Conservation (phyloP, 2,888 invertebrate species). For the Eurois occulta region DNA sequence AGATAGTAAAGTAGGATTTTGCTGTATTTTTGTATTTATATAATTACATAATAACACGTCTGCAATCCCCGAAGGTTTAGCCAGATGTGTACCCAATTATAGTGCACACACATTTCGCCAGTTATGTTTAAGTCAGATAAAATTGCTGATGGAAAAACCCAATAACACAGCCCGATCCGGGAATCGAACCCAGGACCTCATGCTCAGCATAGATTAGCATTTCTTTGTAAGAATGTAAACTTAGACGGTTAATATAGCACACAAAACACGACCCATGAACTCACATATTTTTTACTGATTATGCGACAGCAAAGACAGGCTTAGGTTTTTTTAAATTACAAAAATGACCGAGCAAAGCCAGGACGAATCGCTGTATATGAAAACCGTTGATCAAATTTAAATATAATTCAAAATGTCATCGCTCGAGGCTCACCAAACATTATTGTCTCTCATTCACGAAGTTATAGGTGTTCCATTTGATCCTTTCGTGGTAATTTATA, state of each 20-base stretch:
- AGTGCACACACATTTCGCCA: neutral
- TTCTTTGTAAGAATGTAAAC: too few relatives aligned
- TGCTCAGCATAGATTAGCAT: too few relatives aligned
- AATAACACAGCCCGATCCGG: too few relatives aligned
- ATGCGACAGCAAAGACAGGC: too few relatives aligned
- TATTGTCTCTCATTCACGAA: conserved; percentile 50
- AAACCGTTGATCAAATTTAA: conserved; percentile 55
- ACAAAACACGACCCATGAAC: too few relatives aligned
- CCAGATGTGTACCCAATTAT: neutral
- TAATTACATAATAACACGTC: neutral
- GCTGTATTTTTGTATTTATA: conserved; percentile 1
- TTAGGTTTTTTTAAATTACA: too few relatives aligned
- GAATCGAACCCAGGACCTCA: too few relatives aligned
- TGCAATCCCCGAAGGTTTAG: neutral
- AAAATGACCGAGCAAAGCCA: neutral
- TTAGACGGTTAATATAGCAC: too few relatives aligned
- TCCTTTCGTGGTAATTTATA: conserved; percentile 61
- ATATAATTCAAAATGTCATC: conserved; percentile 61
- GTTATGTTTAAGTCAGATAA: neutral
- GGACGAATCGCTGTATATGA: neutral
- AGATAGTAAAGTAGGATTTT: conserved; percentile 13
- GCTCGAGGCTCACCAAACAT: conserved; percentile 33
- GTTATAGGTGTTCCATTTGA: conserved; percentile 54
- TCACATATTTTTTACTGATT: too few relatives aligned
- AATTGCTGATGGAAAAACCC: too few relatives aligned